phyloP scores from a whole-genome alignment of 2,888 invertebrate genomes.

The Thelaira solivaga region DNA sequence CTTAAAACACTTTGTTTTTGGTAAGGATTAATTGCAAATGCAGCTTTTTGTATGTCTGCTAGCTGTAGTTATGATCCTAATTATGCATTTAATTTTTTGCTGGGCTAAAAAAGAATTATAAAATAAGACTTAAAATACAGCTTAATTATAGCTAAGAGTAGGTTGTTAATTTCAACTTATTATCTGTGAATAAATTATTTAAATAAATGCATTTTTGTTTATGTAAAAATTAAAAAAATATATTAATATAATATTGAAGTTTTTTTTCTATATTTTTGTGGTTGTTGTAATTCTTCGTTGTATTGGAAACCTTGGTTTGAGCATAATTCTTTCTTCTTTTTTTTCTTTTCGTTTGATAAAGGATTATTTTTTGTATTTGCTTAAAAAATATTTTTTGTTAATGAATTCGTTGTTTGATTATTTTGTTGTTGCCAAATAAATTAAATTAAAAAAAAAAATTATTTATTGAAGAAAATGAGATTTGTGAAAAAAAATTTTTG shows the following conservation, averaged over 20 bases:
- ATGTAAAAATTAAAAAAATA: slow-evolving; percentile 19
- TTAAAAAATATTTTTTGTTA: slow-evolving; percentile 30
- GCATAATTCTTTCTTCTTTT: slow-evolving; percentile 8
- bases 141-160: slow-evolving; percentile 45
- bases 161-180: slow-evolving; percentile 49
- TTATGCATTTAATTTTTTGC: not conserved
- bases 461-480: not conserved
- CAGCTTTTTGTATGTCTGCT: not conserved
- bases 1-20: too few relatives aligned
- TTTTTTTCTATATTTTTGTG: slow-evolving; percentile 30
- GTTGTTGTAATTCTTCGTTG: slow-evolving; percentile 64
- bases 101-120: not conserved
- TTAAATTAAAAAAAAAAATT: slow-evolving; percentile 15
- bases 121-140: slow-evolving; percentile 36
- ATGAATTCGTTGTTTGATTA: slow-evolving; percentile 50
- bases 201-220: slow-evolving; percentile 56
- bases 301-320: slow-evolving; percentile 65
- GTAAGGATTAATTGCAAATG: too few relatives aligned
- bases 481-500: not conserved
- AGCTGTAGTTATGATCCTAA: not conserved
- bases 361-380: slow-evolving; percentile 23
- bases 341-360: slow-evolving; percentile 2
- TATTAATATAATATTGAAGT: slow-evolving; percentile 28
- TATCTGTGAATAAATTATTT: not conserved
- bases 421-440: not conserved